Evolutionary conservation across 2,888 invertebrate genomes (phyloP), one percentile per base, ranked within the genome.

Genomic region (Agriotes lineatus): DNA sequence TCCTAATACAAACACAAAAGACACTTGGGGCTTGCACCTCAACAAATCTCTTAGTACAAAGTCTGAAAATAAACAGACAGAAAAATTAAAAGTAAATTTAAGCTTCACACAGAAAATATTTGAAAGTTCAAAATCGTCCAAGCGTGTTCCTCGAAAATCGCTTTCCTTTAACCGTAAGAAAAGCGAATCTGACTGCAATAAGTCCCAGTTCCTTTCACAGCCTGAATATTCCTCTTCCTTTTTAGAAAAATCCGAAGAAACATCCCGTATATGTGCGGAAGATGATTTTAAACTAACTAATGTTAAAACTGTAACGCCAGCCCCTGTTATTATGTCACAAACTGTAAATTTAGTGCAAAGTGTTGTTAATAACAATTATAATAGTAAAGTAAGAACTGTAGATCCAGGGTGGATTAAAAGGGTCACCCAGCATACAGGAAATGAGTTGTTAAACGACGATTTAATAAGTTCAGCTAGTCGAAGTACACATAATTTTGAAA

Each of bases 61-160:
- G 16, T 67, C 71, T 61, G 61, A 79, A 78, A 74, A 80, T 72
- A 75, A 82, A 74, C 62, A 79, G 80, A 74, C 78, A 66, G 54
- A 45, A 19, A 75, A 68, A 57, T 56, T 45, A 48, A 73, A 76
- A 30, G 59, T 72, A 33, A 84, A 80, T 75, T 72, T 85, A 30
- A 82, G 81, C 81, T 70, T 88, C 87, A 52, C 91, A 0, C 88
- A 89, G 75, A 92, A 93, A 79, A 84, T 93, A 68, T 94, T 94
- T 83, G 86, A 88, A 64, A 88, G 88, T 50, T 86, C 88, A 18
- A 90, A 87, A 74, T 92, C 94, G 82, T 87, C 88, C 3, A 89
- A 93, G 77, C 86, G 94, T 76, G 94, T 94, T 85, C 94, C 94
- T 0, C 87, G 93, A 76, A 95, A 94, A 81, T 88, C 89, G 0